Percentiles rank a stretch among this genome's conserved stretches.
Evolutionary conservation across 2,113 vertebrate species (phyloP).

Genomic region (Pterocles orientalis): DNA sequence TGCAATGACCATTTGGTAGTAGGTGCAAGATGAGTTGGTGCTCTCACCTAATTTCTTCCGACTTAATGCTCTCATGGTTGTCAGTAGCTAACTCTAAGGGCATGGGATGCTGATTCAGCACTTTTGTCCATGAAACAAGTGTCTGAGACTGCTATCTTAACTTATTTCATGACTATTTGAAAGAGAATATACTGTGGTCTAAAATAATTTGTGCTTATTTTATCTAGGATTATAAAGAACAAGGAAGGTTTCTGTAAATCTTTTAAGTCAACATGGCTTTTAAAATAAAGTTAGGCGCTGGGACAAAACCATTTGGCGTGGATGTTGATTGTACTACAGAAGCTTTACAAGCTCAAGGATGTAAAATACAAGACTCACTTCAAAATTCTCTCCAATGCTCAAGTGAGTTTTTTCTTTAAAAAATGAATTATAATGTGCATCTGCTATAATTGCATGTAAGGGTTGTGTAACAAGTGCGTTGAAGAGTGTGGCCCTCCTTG

Average conservation of each 20-base stretch:
- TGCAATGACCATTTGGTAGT: neutral
- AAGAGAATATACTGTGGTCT: neutral
- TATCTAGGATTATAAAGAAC: neutral
- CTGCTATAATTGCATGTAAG: neutral
- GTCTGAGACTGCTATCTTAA: neutral
- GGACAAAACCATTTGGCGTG: neutral
- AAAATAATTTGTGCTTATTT: neutral
- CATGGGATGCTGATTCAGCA: neutral
- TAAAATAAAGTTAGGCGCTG: neutral
- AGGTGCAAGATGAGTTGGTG: neutral
- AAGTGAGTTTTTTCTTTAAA: neutral
- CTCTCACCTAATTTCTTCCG: neutral
- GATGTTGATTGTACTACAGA: neutral
- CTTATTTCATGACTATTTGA: neutral
- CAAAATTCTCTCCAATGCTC: neutral
- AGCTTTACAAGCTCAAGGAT: neutral
- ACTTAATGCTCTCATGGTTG: neutral
- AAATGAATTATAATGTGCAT: neutral
- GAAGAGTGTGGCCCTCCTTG: neutral
- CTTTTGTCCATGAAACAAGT: neutral
- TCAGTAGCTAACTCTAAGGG: neutral
- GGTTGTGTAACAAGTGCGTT: accelerated
- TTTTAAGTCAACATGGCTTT: neutral
- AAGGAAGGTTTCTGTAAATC: neutral
- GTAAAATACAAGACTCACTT: neutral